Evolutionary conservation across 2,113 vertebrate genomes (phyloP), one percentile per base, ranked within the genome.

Genomic region (Marmota monax): DNA sequence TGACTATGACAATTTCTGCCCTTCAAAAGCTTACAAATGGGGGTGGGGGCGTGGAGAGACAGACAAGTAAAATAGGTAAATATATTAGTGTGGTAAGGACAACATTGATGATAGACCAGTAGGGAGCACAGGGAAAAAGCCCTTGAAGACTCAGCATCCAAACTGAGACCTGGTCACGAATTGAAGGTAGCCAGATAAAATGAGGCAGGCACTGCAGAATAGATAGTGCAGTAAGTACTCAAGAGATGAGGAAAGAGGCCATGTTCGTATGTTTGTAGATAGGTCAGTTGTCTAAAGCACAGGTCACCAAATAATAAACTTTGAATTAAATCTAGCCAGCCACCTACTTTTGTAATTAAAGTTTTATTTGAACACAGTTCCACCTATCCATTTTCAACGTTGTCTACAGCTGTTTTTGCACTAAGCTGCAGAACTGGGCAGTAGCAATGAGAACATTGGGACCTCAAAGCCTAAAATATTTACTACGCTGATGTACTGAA

Each of bases 311-410:
- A 42, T 11, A 67, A 90, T 3, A 67, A 56, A 27, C 63, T 34
- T 61, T 39, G 39, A 65, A 53, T 22, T 58, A 58, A 29, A 67
- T n/a, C 5, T 72, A 84, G 53, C n/a, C 22, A 34, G 51, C 22
- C 56, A 42, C 32, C 18, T 25, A 27, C 32, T 90, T 94, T 74
- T 88, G n/a, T 88, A 48, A 84, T 88, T 58, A 72, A 76, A 92
- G 16, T 37, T 92, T 70, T 70, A 76, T 89, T 83, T 83, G 42
- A 65, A 82, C 17, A 69, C 11, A 53, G 48, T n/a, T 16, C 63
- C 17, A 74, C 9, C 23, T 78, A 34, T 78, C 22, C 18, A 29
- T 78, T 88, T 70, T 25, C 34, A 74, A 74, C 45, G 25, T 12
- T 22, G 9, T 42, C 45, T 82, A 7, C 61, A 70, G 37, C 53